phyloP scores from a whole-genome alignment of 2,113 vertebrate genomes.

The Cebidichthys violaceus region DNA sequence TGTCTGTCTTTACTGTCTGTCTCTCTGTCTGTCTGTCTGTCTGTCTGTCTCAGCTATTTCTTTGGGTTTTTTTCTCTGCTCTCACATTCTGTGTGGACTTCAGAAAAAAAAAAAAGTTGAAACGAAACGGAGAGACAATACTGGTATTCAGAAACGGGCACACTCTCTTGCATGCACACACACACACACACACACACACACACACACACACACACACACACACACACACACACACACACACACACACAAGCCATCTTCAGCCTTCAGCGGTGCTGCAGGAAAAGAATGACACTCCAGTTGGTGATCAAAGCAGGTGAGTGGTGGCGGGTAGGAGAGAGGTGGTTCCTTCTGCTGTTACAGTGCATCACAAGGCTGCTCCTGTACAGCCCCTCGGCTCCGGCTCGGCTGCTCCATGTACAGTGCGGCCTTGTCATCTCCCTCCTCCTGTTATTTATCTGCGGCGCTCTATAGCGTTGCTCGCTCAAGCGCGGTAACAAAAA shows the following conservation, averaged over 20 bases:
- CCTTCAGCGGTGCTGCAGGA: slow-evolving; percentile 71
- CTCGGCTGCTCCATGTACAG: slow-evolving; percentile 54
- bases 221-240: slow-evolving; percentile 31
- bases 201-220: slow-evolving; percentile 18
- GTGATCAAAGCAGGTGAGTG: slow-evolving; percentile 81
- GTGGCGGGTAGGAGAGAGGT: slow-evolving; percentile 55
- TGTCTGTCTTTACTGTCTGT: slow-evolving; percentile 2
- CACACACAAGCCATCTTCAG: slow-evolving; percentile 27
- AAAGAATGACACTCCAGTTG: slow-evolving; percentile 77
- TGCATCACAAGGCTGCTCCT: slow-evolving; percentile 52
- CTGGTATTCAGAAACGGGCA: slow-evolving; percentile 31
- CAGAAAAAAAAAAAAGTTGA: slow-evolving; percentile 33
- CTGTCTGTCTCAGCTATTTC: neutral
- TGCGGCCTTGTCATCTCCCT: slow-evolving; percentile 50
- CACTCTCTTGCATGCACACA: neutral
- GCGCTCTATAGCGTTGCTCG: slow-evolving; percentile 26
- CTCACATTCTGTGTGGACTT: slow-evolving; percentile 16
- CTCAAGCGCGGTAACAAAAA: slow-evolving; percentile 16
- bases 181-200: slow-evolving; percentile 13
- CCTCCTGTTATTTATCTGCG: slow-evolving; percentile 60
- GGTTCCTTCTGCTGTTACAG: slow-evolving; percentile 58
- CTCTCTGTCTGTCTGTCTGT: neutral
- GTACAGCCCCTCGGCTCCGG: slow-evolving; percentile 51
- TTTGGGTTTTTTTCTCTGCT: neutral
- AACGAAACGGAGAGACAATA: slow-evolving; percentile 48